Evolutionary conservation across 2,113 vertebrate species (phyloP).

Genomic region (Carassius auratus): DNA sequence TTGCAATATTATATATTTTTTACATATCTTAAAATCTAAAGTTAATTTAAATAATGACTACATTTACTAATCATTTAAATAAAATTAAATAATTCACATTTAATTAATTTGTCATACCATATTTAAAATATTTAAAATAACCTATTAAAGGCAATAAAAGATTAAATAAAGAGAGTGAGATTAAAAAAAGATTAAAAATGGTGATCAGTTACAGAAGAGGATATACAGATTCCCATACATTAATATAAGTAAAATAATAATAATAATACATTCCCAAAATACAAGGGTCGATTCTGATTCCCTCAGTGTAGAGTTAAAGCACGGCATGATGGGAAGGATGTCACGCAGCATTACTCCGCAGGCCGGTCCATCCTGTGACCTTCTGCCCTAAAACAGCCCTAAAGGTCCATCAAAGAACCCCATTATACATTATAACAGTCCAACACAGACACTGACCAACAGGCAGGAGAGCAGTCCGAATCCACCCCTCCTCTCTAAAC

Average conservation of each 20-base stretch:
- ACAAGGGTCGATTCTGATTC: not conserved
- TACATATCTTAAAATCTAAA: too few relatives aligned
- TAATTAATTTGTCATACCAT: too few relatives aligned
- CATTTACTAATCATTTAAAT: not conserved
- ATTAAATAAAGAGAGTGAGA: too few relatives aligned
- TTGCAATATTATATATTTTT: not conserved
- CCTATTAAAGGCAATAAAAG: too few relatives aligned
- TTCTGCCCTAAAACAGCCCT: conserved; percentile 41
- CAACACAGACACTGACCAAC: conserved; percentile 49
- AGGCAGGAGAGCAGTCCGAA: conserved; percentile 36
- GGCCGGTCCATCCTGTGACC: conserved; percentile 33
- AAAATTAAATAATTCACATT: not conserved
- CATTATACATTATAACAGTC: conserved; percentile 46
- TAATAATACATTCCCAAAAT: not conserved
- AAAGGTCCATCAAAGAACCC: conserved; percentile 48
- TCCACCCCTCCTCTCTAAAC: conserved; percentile 27
- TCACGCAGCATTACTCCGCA: not conserved
- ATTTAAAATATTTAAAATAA: too few relatives aligned
- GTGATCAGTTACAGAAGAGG: not conserved
- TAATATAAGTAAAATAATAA: not conserved
- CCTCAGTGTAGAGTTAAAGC: not conserved
- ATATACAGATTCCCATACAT: not conserved
- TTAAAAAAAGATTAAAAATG: not conserved
- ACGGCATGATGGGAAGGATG: not conserved
- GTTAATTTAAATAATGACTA: not conserved